Conservation (phyloP, 2,888 invertebrate species). For the Volucella inflata region DNA sequence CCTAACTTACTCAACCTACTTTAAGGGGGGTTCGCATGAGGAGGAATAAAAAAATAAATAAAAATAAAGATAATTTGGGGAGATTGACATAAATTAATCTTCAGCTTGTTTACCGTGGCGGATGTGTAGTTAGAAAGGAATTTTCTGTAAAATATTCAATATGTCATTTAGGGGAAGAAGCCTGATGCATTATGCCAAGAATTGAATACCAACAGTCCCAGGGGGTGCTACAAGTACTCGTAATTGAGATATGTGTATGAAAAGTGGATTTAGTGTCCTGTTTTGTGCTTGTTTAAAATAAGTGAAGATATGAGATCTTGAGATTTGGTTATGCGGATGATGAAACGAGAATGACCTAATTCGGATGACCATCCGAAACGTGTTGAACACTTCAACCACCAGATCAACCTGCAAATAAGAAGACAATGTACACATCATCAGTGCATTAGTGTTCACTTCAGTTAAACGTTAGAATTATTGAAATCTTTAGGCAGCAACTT, state of each 20-base stretch:
- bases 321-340: no score
- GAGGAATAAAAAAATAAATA: not conserved
- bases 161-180: constrained; percentile 3
- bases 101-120: constrained; percentile 21
- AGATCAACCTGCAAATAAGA: no score
- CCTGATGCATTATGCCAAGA: constrained; percentile 8
- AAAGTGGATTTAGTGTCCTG: not conserved
- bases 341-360: no score
- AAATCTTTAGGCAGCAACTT: no score
- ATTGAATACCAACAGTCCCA: constrained; percentile 19
- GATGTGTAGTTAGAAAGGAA: constrained; percentile 6
- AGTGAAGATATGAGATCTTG: no score
- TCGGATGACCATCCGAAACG: no score
- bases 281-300: not conserved
- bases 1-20: not conserved
- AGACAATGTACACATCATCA: no score
- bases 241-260: not conserved
- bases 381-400: no score
- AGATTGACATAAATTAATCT: constrained; percentile 72
- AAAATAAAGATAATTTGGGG: constrained; percentile 47
- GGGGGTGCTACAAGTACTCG: not conserved
- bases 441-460: no score
- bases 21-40: not conserved
- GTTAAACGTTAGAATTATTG: no score
- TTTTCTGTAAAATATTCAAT: constrained; percentile 35